Evolutionary conservation across 2,888 invertebrate species (phyloP), one percentile per base, ranked within the genome.

Genomic region (Allacma fusca): DNA sequence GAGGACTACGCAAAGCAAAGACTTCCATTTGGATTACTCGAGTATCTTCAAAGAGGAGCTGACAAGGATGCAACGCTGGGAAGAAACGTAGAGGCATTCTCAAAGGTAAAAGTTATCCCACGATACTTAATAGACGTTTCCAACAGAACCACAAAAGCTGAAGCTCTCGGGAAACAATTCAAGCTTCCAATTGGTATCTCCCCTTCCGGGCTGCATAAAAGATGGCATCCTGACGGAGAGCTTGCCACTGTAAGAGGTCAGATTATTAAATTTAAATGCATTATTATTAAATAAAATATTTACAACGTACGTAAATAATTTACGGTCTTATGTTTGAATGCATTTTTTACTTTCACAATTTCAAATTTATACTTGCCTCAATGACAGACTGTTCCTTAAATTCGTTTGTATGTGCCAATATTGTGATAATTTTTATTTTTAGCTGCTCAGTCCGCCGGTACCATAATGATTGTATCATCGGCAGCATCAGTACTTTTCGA

Each of bases 141-240:
- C 0, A 87, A 88, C 21, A 87, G 91, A 84, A 90, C 92, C 84
- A 87, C 91, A 44, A 87, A 89, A 12, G 91, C 91, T 0, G 89
- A 87, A 0, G 87, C 93, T 62, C 87, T 94, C 29, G 93, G 93
- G 0, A 86, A 89, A 43, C 88, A 88, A 79, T 87, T 94, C 0
- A 88, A 91, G 0, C 90, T 94, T 88, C 94, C 94, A 0, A 86
- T 94, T 59, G 96, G 94, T 5, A 90, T 96, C 79, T 91, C 96
- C 0, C 95, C 96, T 0, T 92, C 95, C 0, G 96, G 95, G 0
- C 94, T 95, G 93, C 96, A 96, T 86, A 90, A 90, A 84, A 92
- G 97, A 93, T 96, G 96, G 0, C 94, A 96, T 88, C 91, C 92
- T 0, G 92, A 94, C 23, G 96, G 96, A 7, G 97, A 97, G 88